Evolutionary conservation across 2,113 vertebrate genomes (phyloP).

Genomic region (Haemorhous mexicanus): DNA sequence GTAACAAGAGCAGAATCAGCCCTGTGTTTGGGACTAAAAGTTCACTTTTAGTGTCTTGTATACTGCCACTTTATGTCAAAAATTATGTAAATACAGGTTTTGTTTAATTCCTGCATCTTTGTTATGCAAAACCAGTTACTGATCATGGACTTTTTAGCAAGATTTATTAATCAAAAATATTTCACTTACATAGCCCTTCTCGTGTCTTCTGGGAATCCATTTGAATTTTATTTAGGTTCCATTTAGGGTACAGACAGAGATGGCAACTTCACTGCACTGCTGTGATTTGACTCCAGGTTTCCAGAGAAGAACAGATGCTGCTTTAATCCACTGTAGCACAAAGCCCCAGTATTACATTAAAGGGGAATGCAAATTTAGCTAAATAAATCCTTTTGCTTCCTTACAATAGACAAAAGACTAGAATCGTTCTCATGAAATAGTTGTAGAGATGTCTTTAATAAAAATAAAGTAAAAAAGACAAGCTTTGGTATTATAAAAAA

Average conservation of each 20-base stretch:
- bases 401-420: constrained; percentile 14
- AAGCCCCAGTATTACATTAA: constrained; percentile 61
- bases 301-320: constrained; percentile 58
- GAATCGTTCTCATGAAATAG: neutral
- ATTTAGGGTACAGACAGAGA: neutral
- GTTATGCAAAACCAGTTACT: neutral
- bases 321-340: constrained; percentile 63
- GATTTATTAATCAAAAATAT: neutral
- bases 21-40: neutral
- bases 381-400: constrained; percentile 59
- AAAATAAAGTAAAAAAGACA: neutral
- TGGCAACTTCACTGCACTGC: constrained; percentile 6
- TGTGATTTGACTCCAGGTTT: constrained; percentile 56
- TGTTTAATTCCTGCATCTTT: neutral
- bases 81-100: neutral
- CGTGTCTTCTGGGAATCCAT: neutral
- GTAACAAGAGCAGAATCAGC: neutral
- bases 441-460: neutral
- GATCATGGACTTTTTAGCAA: neutral
- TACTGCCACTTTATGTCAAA: neutral
- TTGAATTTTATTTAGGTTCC: constrained; percentile 2
- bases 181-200: neutral
- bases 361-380: constrained; percentile 39
- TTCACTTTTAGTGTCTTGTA: neutral
- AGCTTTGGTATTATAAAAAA: neutral